phyloP scores from a whole-genome alignment of 2,113 vertebrate species.

The Callopanchax toddi region DNA sequence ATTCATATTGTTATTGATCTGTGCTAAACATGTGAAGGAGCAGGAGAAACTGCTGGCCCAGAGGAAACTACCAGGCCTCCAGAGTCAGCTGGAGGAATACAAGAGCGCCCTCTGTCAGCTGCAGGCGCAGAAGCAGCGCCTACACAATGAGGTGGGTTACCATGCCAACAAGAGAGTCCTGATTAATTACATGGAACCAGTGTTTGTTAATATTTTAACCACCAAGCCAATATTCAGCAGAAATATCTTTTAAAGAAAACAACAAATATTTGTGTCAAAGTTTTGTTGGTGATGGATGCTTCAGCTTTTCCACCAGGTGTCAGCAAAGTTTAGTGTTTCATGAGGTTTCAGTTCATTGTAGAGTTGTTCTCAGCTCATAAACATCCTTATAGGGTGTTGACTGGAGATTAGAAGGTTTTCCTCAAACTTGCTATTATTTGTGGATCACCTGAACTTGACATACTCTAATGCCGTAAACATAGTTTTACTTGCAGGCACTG shows the following conservation, averaged over 20 bases:
- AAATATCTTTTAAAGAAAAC: no score
- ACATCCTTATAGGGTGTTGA: no score
- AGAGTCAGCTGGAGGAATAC: constrained; percentile 88
- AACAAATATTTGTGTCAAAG: no score
- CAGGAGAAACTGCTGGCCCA: constrained; percentile 88
- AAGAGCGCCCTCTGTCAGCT: constrained; percentile 88
- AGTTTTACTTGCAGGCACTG: no score
- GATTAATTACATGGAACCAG: not conserved
- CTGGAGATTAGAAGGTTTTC: no score
- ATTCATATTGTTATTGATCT: constrained; percentile 18
- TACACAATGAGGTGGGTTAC: constrained; percentile 87
- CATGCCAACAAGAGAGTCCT: constrained; percentile 42
- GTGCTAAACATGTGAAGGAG: constrained; percentile 57
- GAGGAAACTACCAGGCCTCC: constrained; percentile 82
- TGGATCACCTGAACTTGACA: no score
- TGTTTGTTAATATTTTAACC: not conserved
- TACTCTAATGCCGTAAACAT: no score
- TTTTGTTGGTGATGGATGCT: not conserved
- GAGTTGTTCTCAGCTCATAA: no score
- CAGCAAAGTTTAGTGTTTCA: constrained; percentile 11
- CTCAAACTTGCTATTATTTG: no score
- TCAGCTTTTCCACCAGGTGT: constrained; percentile 47
- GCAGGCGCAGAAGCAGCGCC: constrained; percentile 85
- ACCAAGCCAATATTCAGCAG: no score
- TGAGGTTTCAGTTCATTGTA: no score